Evolutionary conservation across 37 sponge, comb jelly and placozoan species (phyloP).

Genomic region (Dysidea cf. avara): DNA sequence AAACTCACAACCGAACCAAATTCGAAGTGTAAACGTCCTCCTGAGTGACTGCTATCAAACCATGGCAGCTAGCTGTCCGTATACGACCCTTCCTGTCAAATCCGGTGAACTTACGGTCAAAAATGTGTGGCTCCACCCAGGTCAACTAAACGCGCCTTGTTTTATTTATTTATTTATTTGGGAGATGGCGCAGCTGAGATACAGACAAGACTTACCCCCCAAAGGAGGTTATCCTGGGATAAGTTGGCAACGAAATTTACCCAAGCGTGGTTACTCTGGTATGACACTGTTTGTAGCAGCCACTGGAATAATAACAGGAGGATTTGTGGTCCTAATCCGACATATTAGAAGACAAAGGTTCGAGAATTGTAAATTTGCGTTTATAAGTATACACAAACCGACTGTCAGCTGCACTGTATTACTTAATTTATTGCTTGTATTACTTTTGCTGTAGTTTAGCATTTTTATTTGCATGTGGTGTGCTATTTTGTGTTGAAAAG

Average conservation of each 20-base stretch:
- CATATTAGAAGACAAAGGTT: constrained; percentile 71
- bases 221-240: constrained; percentile 85
- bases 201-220: constrained; percentile 85
- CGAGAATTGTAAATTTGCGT: not conserved
- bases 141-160: not conserved
- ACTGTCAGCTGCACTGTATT: too few species aligned
- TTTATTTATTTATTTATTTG: not conserved
- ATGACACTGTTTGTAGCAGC: constrained; percentile 66
- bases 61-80: too few species aligned
- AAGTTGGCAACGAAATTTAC: constrained; percentile 40
- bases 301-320: constrained; percentile 54
- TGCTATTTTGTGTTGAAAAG: too few species aligned
- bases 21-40: too few species aligned
- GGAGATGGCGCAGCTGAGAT: constrained; percentile 40
- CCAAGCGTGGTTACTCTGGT: constrained; percentile 70
- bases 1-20: too few species aligned
- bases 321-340: constrained; percentile 39
- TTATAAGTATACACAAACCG: too few species aligned
- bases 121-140: constrained; percentile 1
- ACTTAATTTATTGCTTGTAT: too few species aligned
- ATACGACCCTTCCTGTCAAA: too few species aligned
- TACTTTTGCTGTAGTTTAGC: too few species aligned
- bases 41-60: too few species aligned
- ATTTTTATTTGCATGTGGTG: too few species aligned
- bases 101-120: not conserved